Evolutionary conservation across 1,140 invertebrate species (phyloP).

Genomic region (Rhagoletis pomonella): DNA sequence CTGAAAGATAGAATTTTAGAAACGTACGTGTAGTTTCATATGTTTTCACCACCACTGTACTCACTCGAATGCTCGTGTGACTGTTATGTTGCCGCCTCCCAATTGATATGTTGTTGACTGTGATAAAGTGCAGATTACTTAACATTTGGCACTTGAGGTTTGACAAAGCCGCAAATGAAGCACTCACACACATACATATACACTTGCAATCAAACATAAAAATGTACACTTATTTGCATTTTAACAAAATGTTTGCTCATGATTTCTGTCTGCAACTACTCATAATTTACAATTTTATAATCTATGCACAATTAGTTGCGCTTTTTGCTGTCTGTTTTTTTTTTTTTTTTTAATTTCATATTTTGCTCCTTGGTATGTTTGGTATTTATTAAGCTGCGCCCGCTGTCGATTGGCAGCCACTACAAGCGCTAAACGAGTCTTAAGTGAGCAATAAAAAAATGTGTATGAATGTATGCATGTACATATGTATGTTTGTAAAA

Average conservation of each 20-base stretch:
- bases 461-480: too few relatives aligned
- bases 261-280: background rate
- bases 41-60: background rate
- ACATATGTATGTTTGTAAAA: too few relatives aligned
- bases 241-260: background rate
- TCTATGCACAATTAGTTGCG: background rate
- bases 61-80: background rate
- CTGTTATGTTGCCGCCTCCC: background rate
- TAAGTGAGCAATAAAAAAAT: conserved; percentile 24
- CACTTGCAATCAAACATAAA: background rate
- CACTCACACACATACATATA: background rate
- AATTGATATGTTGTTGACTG: background rate
- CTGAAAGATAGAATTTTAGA: too few relatives aligned
- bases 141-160: conserved; percentile 39
- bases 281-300: background rate
- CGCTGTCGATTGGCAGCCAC: background rate
- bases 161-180: background rate
- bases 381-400: background rate
- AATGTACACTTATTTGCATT: background rate
- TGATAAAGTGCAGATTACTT: conserved; percentile 46
- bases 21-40: background rate
- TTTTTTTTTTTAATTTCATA: too few relatives aligned
- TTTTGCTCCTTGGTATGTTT: background rate
- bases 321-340: too few relatives aligned
- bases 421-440: background rate